Percentiles rank a stretch among this genome's conserved stretches.
These are phyloP conservation scores for Hecatera dysodea DNA, from an alignment of 2,888 invertebrate species.

Conservation along the genomic window DNA sequence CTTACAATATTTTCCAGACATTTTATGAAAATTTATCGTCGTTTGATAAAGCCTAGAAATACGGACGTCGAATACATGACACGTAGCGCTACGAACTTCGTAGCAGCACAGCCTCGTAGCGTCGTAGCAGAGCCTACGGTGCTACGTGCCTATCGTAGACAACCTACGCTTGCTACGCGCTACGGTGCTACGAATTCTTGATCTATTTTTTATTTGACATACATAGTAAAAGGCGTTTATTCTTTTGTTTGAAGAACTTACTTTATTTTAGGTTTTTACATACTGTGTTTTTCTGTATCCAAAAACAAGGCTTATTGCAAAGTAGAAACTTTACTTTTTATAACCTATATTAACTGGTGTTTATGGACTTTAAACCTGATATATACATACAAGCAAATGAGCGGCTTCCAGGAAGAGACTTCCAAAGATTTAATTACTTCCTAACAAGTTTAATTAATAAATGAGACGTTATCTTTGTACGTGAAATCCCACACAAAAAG, in stretches of 20 bases:
- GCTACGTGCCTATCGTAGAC: constrained; percentile 57
- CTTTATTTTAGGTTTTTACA: neutral
- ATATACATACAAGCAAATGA: constrained; percentile 7
- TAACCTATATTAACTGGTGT: neutral
- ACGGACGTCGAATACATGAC: constrained; percentile 46
- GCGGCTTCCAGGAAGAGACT: neutral
- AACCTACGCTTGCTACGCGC: constrained; percentile 60
- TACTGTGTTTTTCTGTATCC: neutral
- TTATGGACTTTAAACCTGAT: constrained; percentile 4
- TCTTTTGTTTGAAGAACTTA: neutral
- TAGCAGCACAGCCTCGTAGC: constrained; percentile 53
- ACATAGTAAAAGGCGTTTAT: constrained; percentile 38
- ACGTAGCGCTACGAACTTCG: constrained; percentile 57
- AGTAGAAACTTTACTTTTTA: neutral
- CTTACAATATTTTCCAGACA: constrained; percentile 24
- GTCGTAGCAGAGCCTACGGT: constrained; percentile 53
- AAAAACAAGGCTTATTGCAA: neutral
- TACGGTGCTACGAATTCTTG: constrained; percentile 54
- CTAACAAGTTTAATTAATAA: constrained; percentile 26
- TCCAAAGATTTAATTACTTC: constrained; percentile 21
- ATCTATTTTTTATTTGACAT: constrained; percentile 46
- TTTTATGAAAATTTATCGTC: constrained; percentile 36
- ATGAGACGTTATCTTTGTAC: constrained; percentile 17
- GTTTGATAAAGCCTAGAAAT: constrained; percentile 44
- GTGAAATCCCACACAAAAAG: neutral